Percentiles rank a stretch among this genome's conserved stretches.
These are phyloP conservation scores for Todiramphus saurophagus DNA, from an alignment of 2,113 vertebrate species.

Conservation along the genomic window DNA sequence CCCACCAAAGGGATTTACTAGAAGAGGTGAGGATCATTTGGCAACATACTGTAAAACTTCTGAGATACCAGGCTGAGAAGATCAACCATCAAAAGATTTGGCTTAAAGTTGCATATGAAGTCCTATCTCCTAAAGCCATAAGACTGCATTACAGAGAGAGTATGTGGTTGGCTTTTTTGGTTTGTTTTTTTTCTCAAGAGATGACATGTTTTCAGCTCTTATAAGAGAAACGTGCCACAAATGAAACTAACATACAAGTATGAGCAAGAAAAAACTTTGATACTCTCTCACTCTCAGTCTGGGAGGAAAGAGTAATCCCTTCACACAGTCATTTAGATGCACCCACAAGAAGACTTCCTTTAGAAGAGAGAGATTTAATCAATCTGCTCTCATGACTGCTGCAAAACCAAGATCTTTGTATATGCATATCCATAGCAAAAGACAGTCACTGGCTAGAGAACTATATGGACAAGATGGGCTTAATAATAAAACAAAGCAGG, in stretches of 20 bases:
- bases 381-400: not conserved
- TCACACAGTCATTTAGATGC: not conserved
- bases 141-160: not conserved
- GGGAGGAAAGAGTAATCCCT: not conserved
- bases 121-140: not conserved
- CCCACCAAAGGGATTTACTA: not conserved
- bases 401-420: not conserved
- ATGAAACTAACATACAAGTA: not conserved
- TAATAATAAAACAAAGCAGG: not conserved
- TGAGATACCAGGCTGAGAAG: not conserved
- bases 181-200: not conserved
- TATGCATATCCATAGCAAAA: not conserved
- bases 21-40: not conserved
- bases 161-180: too few relatives aligned
- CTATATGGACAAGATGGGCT: not conserved
- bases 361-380: not conserved
- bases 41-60: not conserved
- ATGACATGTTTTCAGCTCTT: not conserved
- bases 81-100: not conserved
- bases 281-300: not conserved
- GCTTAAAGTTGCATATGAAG: not conserved
- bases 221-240: not conserved
- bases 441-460: not conserved
- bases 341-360: not conserved
- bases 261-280: not conserved